Conservation (phyloP, 2,113 vertebrate species). For the Chitala chitala region DNA sequence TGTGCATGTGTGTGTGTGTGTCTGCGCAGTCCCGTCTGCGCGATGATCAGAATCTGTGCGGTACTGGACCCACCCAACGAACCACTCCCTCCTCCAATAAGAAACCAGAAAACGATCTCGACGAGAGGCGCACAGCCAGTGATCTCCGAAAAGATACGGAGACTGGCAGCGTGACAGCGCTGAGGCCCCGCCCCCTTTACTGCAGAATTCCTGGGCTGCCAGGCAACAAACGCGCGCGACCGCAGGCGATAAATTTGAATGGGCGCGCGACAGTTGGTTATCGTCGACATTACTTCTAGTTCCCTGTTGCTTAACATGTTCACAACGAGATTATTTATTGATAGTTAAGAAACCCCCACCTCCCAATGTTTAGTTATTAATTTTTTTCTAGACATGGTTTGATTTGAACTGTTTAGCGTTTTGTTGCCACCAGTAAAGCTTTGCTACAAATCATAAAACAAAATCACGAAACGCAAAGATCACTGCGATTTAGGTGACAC, state of each 20-base stretch:
- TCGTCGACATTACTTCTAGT: background rate
- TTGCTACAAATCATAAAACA: no score
- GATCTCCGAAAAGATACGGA: background rate
- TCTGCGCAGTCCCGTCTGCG: background rate
- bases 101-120: background rate
- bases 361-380: no score
- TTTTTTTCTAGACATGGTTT: no score
- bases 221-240: conserved; percentile 15
- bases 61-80: background rate
- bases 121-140: background rate
- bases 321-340: background rate
- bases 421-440: no score
- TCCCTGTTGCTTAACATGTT: background rate
- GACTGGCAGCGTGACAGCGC: background rate
- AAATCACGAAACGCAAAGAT: no score
- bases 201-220: conserved; percentile 28
- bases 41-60: conserved; percentile 6
- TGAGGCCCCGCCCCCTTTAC: conserved; percentile 19
- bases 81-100: conserved; percentile 18
- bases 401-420: no score
- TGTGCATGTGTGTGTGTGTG: conserved; percentile 16
- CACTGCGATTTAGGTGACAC: no score
- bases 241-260: background rate
- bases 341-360: no score
- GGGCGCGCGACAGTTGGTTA: background rate